These are phyloP conservation scores for Bombus terrestris DNA, from an alignment of 1,140 invertebrate species.

Conservation along the genomic window DNA sequence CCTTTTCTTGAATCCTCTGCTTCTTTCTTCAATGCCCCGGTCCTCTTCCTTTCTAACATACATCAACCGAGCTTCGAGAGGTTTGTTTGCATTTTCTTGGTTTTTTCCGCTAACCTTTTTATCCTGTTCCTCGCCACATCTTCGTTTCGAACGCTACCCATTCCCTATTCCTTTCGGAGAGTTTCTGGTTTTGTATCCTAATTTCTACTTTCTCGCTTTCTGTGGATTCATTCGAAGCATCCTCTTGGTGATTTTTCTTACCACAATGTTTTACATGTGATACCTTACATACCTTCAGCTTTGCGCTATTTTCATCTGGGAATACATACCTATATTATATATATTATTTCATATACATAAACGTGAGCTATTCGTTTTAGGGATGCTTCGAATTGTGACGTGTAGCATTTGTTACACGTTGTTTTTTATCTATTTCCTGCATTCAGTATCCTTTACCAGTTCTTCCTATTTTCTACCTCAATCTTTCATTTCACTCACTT, in stretches of 20 bases:
- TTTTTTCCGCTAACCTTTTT: neutral
- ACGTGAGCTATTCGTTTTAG: too few relatives aligned
- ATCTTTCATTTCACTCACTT: too few relatives aligned
- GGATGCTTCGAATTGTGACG: neutral
- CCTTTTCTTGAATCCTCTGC: neutral
- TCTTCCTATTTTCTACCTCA: neutral
- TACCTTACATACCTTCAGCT: too few relatives aligned
- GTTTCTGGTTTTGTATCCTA: neutral
- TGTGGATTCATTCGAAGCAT: neutral
- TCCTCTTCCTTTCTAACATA: neutral
- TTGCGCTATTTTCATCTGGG: too few relatives aligned
- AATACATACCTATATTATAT: too few relatives aligned
- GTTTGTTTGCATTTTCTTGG: slow-evolving; percentile 13
- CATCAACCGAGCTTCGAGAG: neutral
- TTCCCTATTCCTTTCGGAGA: too few relatives aligned
- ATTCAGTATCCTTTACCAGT: neutral
- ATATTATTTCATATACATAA: too few relatives aligned
- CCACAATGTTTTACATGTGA: too few relatives aligned
- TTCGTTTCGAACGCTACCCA: neutral
- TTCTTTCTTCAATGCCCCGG: too few relatives aligned
- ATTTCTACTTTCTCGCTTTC: too few relatives aligned
- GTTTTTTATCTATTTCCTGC: neutral
- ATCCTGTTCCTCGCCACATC: neutral
- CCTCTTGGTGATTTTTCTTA: too few relatives aligned
- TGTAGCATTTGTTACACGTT: neutral